These are phyloP conservation scores for Leucania comma DNA, from an alignment of 2,888 invertebrate genomes.

Conservation along the genomic window DNA sequence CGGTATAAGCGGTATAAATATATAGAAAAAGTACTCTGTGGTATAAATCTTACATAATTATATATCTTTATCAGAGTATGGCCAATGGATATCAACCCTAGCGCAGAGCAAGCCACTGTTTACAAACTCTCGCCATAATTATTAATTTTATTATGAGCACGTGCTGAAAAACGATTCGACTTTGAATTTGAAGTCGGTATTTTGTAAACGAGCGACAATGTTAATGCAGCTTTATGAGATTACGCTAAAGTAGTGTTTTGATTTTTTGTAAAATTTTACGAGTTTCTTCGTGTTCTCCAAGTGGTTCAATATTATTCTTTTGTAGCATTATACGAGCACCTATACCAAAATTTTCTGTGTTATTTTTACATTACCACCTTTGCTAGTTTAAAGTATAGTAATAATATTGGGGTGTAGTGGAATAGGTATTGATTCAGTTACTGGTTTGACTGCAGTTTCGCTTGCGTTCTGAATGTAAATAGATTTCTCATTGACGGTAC, in stretches of 20 bases:
- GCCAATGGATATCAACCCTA: neutral
- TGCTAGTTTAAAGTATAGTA: neutral
- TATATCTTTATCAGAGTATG: neutral
- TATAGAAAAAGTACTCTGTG: too few relatives aligned
- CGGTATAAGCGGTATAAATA: too few relatives aligned
- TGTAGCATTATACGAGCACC: slow-evolving; percentile 1
- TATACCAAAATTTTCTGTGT: neutral
- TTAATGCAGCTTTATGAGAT: slow-evolving; percentile 32
- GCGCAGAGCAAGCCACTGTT: neutral
- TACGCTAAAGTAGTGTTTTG: slow-evolving; percentile 38
- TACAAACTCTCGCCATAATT: slow-evolving; percentile 27
- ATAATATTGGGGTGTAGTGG: neutral
- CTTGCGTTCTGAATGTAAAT: too few relatives aligned
- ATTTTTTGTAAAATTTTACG: slow-evolving; percentile 47
- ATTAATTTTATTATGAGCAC: slow-evolving; percentile 31
- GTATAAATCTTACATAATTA: too few relatives aligned
- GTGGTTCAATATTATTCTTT: slow-evolving; percentile 12
- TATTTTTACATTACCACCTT: neutral
- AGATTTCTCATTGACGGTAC: too few relatives aligned
- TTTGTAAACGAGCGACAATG: slow-evolving; percentile 21
- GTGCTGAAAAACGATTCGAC: slow-evolving; percentile 6
- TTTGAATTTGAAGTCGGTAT: slow-evolving; percentile 25
- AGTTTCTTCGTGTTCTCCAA: slow-evolving; percentile 30
- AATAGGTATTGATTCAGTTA: neutral
- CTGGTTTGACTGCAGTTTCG: neutral